Base-by-base conservation (phyloP, 2,797 vertebrate species). In the Gadopsis bispinosus region DNA sequence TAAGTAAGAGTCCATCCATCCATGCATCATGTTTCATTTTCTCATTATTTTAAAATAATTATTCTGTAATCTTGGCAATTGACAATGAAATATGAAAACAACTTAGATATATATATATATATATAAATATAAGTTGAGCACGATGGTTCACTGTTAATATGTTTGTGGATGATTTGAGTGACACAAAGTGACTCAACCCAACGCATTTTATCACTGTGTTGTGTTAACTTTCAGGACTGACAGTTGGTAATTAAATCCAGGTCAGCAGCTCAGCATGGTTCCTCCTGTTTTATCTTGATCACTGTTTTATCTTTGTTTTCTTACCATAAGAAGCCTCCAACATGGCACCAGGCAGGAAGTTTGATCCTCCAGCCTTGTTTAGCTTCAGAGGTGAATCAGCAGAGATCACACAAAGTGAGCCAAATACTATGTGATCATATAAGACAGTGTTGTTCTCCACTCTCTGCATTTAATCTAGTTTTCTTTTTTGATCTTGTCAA, bases 291-390 rank as follows among this genome's bases (percentile, higher is more conserved):
- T 76, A 87, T 91, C 82, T 75, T 62, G 60, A 87, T 84, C 61
- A 37, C 78, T 31, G 55, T 71, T 80, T 73, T 89, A 89, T 89
- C 83, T 84, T 48, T 74, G 75, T 80, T 83, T 75, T 78, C 67
- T 75, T 74, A 79, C 37, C 60, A 64, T 55, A 66, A 48, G 75
- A 81, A 67, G 39, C 61, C 68, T 56, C 73, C 43, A 22, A 64
- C 67, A 50, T 4, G 58, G 86, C 79, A 85, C 79, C 89, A 78
- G 86, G 76, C 89, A 78, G 86, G 76, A 88, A 73, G 76, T 85
- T 67, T 61, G n/a, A 67, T 76, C 59, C 66, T 72, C 22, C 48
- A 17, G 35, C 5, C 70, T 63, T 78, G 73, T 87, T 83, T 75
- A 63, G 51, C 61, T 89, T 73, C 54, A 73, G 77, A 69, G 51